Evolutionary conservation across 2,113 vertebrate genomes (phyloP).

Genomic region (Coregonus clupeaformis): DNA sequence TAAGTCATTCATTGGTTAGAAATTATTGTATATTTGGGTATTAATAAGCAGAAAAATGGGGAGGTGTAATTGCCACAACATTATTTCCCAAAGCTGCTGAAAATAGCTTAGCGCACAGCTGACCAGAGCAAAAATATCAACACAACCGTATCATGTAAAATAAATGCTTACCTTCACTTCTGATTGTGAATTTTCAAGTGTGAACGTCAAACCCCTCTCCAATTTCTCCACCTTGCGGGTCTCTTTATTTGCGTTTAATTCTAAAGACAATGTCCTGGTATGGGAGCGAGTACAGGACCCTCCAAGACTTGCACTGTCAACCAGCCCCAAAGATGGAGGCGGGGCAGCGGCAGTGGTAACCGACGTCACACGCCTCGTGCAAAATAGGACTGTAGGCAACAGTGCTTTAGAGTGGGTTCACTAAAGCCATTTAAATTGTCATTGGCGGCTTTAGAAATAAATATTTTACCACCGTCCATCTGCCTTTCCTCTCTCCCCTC

Average conservation of each 20-base stretch:
- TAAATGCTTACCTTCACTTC: conserved; percentile 68
- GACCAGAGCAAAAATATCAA: conserved; percentile 14
- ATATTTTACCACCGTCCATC: background rate
- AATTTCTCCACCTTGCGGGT: conserved; percentile 28
- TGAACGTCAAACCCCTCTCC: conserved; percentile 35
- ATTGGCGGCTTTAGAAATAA: conserved; percentile 11
- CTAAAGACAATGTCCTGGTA: conserved; percentile 48
- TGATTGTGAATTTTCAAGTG: conserved; percentile 41
- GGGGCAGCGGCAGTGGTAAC: conserved; percentile 46
- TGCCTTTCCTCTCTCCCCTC: background rate
- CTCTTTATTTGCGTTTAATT: conserved; percentile 22
- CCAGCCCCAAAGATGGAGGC: conserved; percentile 57
- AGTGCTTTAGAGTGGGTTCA: conserved; percentile 20
- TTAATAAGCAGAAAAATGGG: background rate
- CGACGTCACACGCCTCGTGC: conserved; percentile 58
- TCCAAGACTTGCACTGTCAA: conserved; percentile 58
- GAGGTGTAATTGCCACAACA: conserved; percentile 1
- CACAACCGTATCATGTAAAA: conserved; percentile 4
- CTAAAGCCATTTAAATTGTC: conserved; percentile 29
- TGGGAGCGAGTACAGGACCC: conserved; percentile 59
- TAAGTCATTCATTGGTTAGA: background rate
- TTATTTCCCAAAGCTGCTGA: conserved; percentile 18
- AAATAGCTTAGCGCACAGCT: conserved; percentile 7
- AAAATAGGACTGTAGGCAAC: conserved; percentile 21
- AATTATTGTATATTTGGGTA: background rate